Percentiles rank a stretch among this genome's conserved stretches.
phyloP scores from a whole-genome alignment of 2,113 vertebrate genomes.

The Pelmatolapia mariae region DNA sequence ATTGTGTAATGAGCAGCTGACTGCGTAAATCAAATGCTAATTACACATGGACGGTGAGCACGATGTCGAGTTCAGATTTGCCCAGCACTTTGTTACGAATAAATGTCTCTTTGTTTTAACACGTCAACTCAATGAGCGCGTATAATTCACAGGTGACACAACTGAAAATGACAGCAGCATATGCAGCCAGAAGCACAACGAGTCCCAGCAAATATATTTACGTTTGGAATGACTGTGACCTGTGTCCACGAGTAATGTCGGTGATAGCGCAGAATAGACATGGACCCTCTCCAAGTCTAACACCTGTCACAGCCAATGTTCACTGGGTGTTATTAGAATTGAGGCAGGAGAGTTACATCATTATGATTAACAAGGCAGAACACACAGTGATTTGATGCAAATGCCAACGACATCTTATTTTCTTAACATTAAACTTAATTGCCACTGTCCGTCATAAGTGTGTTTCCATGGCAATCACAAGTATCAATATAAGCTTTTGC shows the following conservation, averaged over 20 bases:
- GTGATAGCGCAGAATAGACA: conserved; percentile 2
- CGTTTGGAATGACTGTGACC: conserved; percentile 8
- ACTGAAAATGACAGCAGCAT: conserved; percentile 14
- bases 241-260: background rate
- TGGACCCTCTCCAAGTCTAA: conserved; percentile 26
- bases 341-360: conserved; percentile 8
- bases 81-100: background rate
- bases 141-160: background rate
- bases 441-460: conserved; percentile 28
- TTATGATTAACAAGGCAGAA: conserved; percentile 21
- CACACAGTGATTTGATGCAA: conserved; percentile 28
- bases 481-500: background rate
- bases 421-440: conserved; percentile 18
- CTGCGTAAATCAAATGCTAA: conserved; percentile 4
- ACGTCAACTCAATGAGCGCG: background rate
- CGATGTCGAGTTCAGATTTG: background rate
- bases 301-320: conserved; percentile 33
- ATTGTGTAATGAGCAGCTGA: conserved; percentile 3
- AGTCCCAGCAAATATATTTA: conserved; percentile 7
- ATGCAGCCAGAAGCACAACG: background rate
- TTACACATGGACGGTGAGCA: conserved; percentile 1
- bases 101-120: conserved; percentile 11
- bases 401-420: conserved; percentile 19
- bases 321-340: conserved; percentile 8
- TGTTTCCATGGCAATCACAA: conserved; percentile 8